Conservation (phyloP, 2,797 vertebrate genomes). For the Oreonectes daqikongensis region DNA sequence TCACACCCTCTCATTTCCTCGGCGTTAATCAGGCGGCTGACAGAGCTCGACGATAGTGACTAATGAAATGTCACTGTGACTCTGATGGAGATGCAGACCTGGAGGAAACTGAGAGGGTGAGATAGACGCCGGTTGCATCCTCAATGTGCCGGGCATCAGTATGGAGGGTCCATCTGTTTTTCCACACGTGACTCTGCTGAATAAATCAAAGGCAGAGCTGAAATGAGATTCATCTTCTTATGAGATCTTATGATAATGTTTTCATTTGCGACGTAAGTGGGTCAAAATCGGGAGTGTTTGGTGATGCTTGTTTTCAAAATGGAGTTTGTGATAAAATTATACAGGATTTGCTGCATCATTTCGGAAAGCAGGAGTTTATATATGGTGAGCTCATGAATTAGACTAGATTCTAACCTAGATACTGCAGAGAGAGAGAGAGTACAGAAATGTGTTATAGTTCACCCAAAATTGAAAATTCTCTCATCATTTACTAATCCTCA, state of each 20-base stretch:
- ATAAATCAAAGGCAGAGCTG: not conserved
- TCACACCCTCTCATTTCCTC: conserved; percentile 42
- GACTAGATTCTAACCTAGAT: not conserved
- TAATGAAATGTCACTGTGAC: conserved; percentile 58
- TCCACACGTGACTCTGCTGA: conserved; percentile 2
- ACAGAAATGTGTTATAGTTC: not conserved
- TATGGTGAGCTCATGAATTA: not conserved
- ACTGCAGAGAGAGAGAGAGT: not conserved
- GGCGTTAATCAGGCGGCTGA: conserved; percentile 51
- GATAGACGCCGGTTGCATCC: not conserved
- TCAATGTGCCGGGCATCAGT: not conserved
- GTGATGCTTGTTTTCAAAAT: not conserved
- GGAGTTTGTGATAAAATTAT: not conserved
- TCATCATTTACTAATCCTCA: too few species aligned
- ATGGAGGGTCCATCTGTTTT: conserved; percentile 2
- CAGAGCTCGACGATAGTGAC: conserved; percentile 47
- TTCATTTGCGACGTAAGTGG: not conserved
- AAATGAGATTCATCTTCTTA: not conserved
- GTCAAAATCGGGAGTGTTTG: not conserved
- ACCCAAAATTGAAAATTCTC: too few species aligned
- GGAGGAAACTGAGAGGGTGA: conserved; percentile 1
- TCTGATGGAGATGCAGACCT: conserved; percentile 40
- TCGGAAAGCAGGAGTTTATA: not conserved
- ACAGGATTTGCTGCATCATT: not conserved
- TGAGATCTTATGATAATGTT: conserved; percentile 5